phyloP scores from a whole-genome alignment of 2,888 invertebrate genomes.

The Hyles lineata region DNA sequence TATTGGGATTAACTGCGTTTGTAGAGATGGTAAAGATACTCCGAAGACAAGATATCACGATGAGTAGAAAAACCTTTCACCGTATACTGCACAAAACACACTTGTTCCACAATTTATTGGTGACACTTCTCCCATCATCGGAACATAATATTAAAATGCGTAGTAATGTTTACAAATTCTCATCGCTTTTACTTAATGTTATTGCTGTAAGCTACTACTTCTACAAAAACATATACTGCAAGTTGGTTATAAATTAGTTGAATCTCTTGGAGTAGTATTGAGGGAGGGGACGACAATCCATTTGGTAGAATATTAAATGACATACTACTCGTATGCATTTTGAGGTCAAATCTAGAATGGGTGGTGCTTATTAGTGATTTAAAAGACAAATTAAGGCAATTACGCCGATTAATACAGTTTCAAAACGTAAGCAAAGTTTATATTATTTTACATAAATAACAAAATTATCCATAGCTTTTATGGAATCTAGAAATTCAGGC shows the following conservation, averaged over 20 bases:
- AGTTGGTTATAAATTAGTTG: conserved; percentile 56
- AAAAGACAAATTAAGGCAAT: too few species aligned
- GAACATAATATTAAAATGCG: conserved; percentile 24
- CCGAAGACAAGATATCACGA: not conserved
- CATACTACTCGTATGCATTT: too few species aligned
- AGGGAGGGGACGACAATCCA: too few species aligned
- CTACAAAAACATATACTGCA: conserved; percentile 2
- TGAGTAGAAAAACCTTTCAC: conserved; percentile 10
- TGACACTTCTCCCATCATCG: conserved; percentile 15
- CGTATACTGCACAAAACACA: conserved; percentile 6
- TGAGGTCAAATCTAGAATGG: too few species aligned
- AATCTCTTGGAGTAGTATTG: not conserved
- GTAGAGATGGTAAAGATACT: conserved; percentile 8
- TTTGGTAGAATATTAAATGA: too few species aligned
- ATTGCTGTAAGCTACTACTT: conserved; percentile 13
- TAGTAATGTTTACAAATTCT: conserved; percentile 19
- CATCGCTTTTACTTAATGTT: conserved; percentile 16
- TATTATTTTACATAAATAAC: too few species aligned
- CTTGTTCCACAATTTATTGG: not conserved
- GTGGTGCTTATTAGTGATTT: too few species aligned
- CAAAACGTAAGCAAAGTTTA: too few species aligned
- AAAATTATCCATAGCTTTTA: too few species aligned
- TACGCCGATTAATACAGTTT: too few species aligned
- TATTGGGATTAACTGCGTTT: conserved; percentile 17
- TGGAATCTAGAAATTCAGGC: too few species aligned